Evolutionary conservation across 1,140 invertebrate species (phyloP), one percentile per base, ranked within the genome.

Genomic region (Monomorium pharaonis): DNA sequence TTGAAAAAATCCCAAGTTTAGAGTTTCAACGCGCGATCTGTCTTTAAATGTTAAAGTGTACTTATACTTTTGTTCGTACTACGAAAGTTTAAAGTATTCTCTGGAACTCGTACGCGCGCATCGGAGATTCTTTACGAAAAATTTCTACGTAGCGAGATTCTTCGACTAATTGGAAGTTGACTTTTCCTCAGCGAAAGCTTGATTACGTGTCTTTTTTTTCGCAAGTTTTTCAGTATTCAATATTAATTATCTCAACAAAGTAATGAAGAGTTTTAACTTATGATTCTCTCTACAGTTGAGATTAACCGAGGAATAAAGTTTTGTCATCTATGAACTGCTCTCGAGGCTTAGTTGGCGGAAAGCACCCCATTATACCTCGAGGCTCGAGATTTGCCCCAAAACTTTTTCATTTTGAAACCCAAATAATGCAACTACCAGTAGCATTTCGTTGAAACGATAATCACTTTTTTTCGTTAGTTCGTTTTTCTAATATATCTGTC

Each of bases 261-360:
- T 83, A 83, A 83, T 51, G 0, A 83, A 83, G 51, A 83, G 67
- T 83, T 83, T 72, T 44, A 83, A 83, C 37, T 83, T 74, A 47
- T 12, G 51, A 72, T 65, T 75, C 78, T 78, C 51, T 63, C 77
- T 56, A 63, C 60, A 58, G 63, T 56, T 30, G 14, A 81, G 37
- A 81, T 81, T 81, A 58, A 21, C 51, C 51, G 18, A 33, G 44
- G 65, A 56, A 90, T 62, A 76, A 84, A 87, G 72, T 74, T 86
- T 84, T 76, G 78, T 81, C 78, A 58, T 81, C 78, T 81, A 58
- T 44, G 49, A 72, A 70, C 49, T 80, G 18, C 44, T 30, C 18
- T 81, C 65, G 30, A 81, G n/a, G 77, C 54, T 80, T 77, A 77
- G 60, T 65, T 56, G 24, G 10, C 65, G 49, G n/a, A 37, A 58